A percentile compares a stretch with the other conserved stretches of the same genome.
phyloP scores from a whole-genome alignment of 2,888 invertebrate genomes.

The Pharmacophagus antenor region DNA sequence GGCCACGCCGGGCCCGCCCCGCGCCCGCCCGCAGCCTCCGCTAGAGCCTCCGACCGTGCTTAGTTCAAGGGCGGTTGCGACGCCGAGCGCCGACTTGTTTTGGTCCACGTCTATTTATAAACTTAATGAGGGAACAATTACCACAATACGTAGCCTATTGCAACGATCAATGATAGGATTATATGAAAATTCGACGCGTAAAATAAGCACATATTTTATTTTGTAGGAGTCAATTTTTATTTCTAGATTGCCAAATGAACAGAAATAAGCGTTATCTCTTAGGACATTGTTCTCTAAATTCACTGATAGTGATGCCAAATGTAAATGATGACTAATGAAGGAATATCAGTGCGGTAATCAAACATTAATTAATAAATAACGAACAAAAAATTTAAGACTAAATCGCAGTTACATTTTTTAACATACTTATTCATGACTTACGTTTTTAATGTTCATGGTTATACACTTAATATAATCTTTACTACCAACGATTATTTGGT shows the following conservation, averaged over 20 bases:
- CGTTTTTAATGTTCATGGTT: too few species aligned
- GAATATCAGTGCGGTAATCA: neutral
- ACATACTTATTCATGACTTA: too few species aligned
- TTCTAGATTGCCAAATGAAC: conserved; percentile 22
- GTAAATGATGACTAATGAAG: neutral
- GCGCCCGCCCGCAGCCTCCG: conserved; percentile 48
- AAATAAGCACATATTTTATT: conserved; percentile 30
- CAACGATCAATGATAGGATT: conserved; percentile 32
- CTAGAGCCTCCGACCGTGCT: conserved; percentile 48
- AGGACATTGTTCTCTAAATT: neutral
- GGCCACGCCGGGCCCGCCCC: conserved; percentile 70
- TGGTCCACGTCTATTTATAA: conserved; percentile 49
- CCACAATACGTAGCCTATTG: conserved; percentile 31
- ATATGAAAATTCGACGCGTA: conserved; percentile 40
- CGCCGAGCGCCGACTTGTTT: conserved; percentile 63
- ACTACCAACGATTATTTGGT: too few species aligned
- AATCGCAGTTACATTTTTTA: too few species aligned
- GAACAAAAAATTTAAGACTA: too few species aligned
- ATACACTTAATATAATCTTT: too few species aligned
- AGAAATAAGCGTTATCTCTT: conserved; percentile 11
- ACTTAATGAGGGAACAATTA: conserved; percentile 33
- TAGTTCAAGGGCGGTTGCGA: conserved; percentile 79
- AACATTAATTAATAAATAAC: neutral
- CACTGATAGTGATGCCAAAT: neutral
- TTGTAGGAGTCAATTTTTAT: too few species aligned